Base-by-base conservation (phyloP, 2,113 vertebrate species). In the Etheostoma spectabile region DNA sequence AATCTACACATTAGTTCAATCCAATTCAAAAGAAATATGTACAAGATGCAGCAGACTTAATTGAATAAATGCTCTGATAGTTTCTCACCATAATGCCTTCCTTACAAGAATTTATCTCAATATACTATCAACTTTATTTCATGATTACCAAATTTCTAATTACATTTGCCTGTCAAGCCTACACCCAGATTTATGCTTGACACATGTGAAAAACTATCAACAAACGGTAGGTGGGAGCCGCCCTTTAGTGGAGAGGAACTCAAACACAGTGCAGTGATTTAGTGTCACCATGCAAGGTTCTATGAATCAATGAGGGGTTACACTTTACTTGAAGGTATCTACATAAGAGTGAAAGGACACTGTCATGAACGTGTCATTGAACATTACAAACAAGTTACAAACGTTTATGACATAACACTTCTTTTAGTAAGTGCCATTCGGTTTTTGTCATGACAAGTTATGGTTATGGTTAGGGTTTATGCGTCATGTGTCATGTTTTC, bases 151-250 rank as follows among this genome's bases (percentile, higher is more conserved):
- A 46, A 49, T 38, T 6, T 30, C 51, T 53, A 52, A 67, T 45
- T 42, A 4, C 48, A 45, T 30, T 8, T 64, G 24, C 6, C 4
- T 67, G 33, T 52, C 10, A 6, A 27, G 24, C 49, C 70, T 75
- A 52, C 64, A 57, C 51, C 84, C 46, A 60, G 14, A 45, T 2
- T 63, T 16, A 86, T 82, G n/a, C 11, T 24, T 86, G 45, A 48
- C 68, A 74, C 8, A 48, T 80, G 70, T 64, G 27, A 19, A 57
- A 62, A 30, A 33, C 60, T 13, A 53, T 30, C 65, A 77, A 33
- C 27, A 57, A 71, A 72, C 16, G 52, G 19, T 67, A 24, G 53
- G 21, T 66, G 65, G 64, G 35, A 65, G 38, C 52, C 35, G 19
- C 18, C 30, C 48, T 64, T 65, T 48, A 15, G 13, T 46, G 6